Conservation (phyloP, 2,797 vertebrate genomes). For the Spinus olivaceus region DNA sequence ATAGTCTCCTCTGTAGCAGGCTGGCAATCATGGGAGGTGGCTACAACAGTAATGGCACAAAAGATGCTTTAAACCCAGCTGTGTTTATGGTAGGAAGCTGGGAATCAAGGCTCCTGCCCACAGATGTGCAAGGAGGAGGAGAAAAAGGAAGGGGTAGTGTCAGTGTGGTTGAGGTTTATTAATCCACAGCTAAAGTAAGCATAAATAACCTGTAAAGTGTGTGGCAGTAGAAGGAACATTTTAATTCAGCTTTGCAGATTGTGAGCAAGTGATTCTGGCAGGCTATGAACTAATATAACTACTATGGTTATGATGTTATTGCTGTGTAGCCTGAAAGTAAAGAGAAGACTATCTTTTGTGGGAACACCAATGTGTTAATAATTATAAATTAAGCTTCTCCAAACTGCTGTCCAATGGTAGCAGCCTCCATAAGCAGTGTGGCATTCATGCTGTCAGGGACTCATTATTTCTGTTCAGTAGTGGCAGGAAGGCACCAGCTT, state of each 20-base stretch:
- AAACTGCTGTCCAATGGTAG: not conserved
- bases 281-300: not conserved
- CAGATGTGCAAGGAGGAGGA: not conserved
- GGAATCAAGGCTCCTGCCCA: not conserved
- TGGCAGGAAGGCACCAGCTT: not conserved
- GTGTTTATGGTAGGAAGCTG: not conserved
- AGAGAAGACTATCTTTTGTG: not conserved
- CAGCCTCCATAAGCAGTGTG: not conserved
- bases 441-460: not conserved
- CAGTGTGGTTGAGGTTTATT: not conserved
- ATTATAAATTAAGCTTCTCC: slow-evolving; percentile 4
- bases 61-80: not conserved
- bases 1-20: not conserved
- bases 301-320: not conserved
- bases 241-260: slow-evolving; percentile 7
- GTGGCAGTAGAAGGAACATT: not conserved
- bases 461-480: not conserved
- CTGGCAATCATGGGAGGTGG: not conserved
- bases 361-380: slow-evolving; percentile 20
- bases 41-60: not conserved
- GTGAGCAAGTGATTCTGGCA: not conserved
- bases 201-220: not conserved
- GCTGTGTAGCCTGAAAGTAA: not conserved
- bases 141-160: not conserved
- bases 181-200: not conserved